Evolutionary conservation across 2,113 vertebrate species (phyloP), one percentile per base, ranked within the genome.

Genomic region (Varanus komodoensis): DNA sequence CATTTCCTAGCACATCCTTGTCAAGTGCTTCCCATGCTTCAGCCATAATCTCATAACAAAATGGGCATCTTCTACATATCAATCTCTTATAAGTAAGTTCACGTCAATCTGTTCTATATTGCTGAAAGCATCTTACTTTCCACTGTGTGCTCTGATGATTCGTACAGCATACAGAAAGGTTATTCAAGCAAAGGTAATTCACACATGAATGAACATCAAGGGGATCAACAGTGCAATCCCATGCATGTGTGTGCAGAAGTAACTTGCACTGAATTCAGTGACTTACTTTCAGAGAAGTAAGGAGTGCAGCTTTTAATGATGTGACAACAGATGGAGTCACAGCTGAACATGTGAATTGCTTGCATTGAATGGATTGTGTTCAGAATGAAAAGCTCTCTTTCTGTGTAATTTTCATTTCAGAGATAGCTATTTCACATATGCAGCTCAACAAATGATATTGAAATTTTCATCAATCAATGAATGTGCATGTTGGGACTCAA

Each of bases 41-140:
- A 90, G 81, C 85, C 88, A 90, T 82, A 90, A 94, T 80, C 57
- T 95, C 85, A 89, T 87, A 93, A 89, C 57, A 94, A 93, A 93
- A 17, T 90, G 90, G 5, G 75, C 90, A 86, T 88, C 74, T 95
- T 94, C 94, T 94, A 96, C 90, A 95, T 90, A 95, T 84, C 92
- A 48, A 93, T 93, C 75, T 79, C 50, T 91, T 89, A 87, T 95
- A 96, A 96, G 93, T 92, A 94, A 96, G 97, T 92, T 89, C 67
- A 88, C 87, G 89, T 92, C 89, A 92, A 95, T 89, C 32, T 94
- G 87, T 67, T 79, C 87, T 92, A 90, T 52, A 75, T 94, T 93
- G 93, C 86, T 93, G 90, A 93, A 96, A 96, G 96, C 96, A 94
- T 95, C 90, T 92, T 90, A 71, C 93, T 91, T 64, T 93, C 71